A percentile compares a stretch with the other conserved stretches of the same genome.
Conservation (phyloP, 2,888 invertebrate species). For the Lypha dubia region DNA sequence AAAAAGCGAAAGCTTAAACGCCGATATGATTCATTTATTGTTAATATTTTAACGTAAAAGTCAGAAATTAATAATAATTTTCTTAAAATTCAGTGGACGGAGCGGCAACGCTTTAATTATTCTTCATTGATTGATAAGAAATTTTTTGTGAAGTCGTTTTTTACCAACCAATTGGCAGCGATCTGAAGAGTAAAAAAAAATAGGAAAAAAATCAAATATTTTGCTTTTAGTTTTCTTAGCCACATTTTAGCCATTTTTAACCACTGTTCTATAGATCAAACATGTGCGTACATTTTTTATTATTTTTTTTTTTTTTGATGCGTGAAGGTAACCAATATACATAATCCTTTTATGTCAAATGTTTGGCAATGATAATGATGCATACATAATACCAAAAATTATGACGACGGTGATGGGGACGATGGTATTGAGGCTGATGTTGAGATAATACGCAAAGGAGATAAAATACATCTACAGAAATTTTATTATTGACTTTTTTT, state of each 20-base stretch:
- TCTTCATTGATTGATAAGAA: too few relatives aligned
- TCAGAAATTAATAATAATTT: too few relatives aligned
- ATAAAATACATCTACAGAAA: conserved; percentile 9
- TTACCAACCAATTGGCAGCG: too few relatives aligned
- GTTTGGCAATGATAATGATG: conserved; percentile 62
- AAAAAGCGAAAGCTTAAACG: too few relatives aligned
- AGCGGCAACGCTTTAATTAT: too few relatives aligned
- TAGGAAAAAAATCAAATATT: too few relatives aligned
- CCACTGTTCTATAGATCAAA: conserved; percentile 48
- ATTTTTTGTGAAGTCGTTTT: too few relatives aligned
- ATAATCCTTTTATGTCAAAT: conserved; percentile 70
- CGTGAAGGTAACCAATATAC: conserved; percentile 32
- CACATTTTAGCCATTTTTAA: not conserved
- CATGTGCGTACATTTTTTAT: not conserved
- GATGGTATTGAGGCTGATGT: conserved; percentile 35
- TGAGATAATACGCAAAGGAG: conserved; percentile 67
- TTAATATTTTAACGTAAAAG: too few relatives aligned
- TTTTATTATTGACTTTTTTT: too few relatives aligned
- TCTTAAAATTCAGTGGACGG: too few relatives aligned
- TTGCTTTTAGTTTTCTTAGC: too few relatives aligned
- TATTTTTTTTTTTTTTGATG: not conserved
- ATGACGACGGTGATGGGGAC: conserved; percentile 10
- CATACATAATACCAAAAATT: conserved; percentile 40
- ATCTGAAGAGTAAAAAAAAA: not conserved
- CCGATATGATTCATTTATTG: too few relatives aligned